A percentile compares a stretch with the other conserved stretches of the same genome.
These are phyloP conservation scores for Drosophila arizonae DNA, from an alignment of 1,140 invertebrate species.

Conservation along the genomic window DNA sequence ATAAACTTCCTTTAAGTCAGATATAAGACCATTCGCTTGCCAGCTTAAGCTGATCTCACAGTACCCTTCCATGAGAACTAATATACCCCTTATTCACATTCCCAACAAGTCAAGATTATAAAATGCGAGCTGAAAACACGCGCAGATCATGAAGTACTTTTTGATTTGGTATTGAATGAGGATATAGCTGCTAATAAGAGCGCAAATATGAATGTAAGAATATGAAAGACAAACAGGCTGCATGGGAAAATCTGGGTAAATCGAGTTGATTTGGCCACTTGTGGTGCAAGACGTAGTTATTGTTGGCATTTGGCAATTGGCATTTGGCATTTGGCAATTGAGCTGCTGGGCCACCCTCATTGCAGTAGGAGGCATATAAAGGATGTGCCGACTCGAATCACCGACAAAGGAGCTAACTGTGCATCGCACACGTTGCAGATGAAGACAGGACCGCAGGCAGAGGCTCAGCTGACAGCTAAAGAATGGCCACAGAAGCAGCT, in stretches of 20 bases:
- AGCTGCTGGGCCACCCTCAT: constrained; percentile 62
- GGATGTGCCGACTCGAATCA: constrained; percentile 68
- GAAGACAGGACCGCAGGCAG: constrained; percentile 63
- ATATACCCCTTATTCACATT: too few species aligned
- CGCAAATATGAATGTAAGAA: not conserved
- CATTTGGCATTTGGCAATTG: constrained; percentile 29
- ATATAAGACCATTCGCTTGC: too few species aligned
- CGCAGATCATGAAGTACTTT: constrained; percentile 13
- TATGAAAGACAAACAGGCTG: constrained; percentile 1
- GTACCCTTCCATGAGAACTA: too few species aligned
- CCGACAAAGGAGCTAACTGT: constrained; percentile 79
- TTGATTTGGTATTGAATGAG: constrained; percentile 30
- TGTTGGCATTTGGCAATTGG: constrained; percentile 1
- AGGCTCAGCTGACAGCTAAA: constrained; percentile 73
- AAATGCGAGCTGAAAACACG: not conserved
- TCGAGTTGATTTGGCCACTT: constrained; percentile 50
- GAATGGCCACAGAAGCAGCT: constrained; percentile 63
- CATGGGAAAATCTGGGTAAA: not conserved
- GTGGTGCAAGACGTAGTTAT: constrained; percentile 62
- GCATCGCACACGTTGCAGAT: constrained; percentile 75
- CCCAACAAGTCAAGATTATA: too few species aligned
- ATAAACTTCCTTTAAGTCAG: too few species aligned
- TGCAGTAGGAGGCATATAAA: constrained; percentile 45
- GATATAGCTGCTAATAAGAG: constrained; percentile 19
- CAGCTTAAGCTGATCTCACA: too few species aligned